Evolutionary conservation across 2,888 invertebrate species (phyloP), one percentile per base, ranked within the genome.

Genomic region (Nineta flava): DNA sequence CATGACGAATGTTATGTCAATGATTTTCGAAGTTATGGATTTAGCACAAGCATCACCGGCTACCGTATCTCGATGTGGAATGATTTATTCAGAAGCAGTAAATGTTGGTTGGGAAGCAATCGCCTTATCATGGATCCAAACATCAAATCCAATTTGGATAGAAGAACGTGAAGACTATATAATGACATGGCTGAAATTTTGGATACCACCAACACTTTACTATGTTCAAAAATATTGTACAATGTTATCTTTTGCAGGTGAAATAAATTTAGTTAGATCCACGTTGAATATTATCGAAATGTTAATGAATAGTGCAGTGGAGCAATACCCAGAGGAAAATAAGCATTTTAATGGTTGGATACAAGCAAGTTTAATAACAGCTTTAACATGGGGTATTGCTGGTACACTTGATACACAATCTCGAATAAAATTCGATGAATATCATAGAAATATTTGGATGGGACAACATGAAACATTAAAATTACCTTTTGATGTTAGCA

Each of bases 11-110:
- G 74, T 76, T 1, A 88, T 90, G 87, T 87, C 86, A 3, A 79
- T 90, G 72, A 85, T 91, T 60, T 91, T 91, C 65, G 91, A 91
- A 69, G 86, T 83, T 1, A 83, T 85, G 82, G 88, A 90, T 67
- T 71, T 91, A 51, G 71, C 83, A 9, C 87, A 88, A 68, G 85
- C 85, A 1, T 85, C 85, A 1, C 91, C 91, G 16, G 90, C 90
- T 6, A 90, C 90, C 4, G 88, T 90, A 5, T 88, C 88, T 12
- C 75, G 90, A 49, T 91, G 90, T 65, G 90, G 90, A 45, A 90
- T 91, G 87, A 85, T 91, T 56, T 91, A 87, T 63, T 78, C 94
- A 74, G 93, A 95, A 65, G 84, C 93, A 0, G 65, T 74, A 1
- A 80, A 84, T 1, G 70, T 94, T 6, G 93, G 93, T 3, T 92